These are phyloP conservation scores for Rhagonycha fulva DNA, from an alignment of 2,888 invertebrate species.

Conservation along the genomic window DNA sequence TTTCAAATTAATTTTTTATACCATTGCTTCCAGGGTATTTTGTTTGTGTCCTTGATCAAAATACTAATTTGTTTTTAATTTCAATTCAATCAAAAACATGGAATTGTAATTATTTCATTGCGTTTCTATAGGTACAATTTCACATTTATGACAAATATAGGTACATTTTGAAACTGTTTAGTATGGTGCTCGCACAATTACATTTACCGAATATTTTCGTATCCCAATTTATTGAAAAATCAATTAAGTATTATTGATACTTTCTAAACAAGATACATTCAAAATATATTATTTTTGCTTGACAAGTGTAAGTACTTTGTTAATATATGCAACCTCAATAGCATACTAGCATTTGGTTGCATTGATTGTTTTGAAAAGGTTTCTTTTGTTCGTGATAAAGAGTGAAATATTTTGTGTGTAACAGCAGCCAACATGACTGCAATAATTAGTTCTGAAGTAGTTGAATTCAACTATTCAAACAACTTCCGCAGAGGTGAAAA, in stretches of 20 bases:
- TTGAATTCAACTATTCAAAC: too few relatives aligned
- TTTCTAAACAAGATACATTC: not conserved
- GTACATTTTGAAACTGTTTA: not conserved
- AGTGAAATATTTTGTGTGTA: too few relatives aligned
- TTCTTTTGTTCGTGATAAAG: too few relatives aligned
- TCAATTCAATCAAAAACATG: not conserved
- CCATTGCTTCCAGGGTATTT: slow-evolving; percentile 2
- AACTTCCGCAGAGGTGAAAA: too few relatives aligned
- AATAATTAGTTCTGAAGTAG: too few relatives aligned
- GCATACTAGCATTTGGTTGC: too few relatives aligned
- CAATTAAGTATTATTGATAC: not conserved
- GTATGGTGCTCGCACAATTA: not conserved
- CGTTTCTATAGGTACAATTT: not conserved
- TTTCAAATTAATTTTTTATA: slow-evolving; percentile 15
- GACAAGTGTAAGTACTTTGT: too few relatives aligned
- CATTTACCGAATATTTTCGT: not conserved
- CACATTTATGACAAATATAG: not conserved
- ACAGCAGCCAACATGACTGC: too few relatives aligned
- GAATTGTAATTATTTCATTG: not conserved
- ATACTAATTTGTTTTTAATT: slow-evolving; percentile 15
- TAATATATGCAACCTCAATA: too few relatives aligned
- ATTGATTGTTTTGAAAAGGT: too few relatives aligned
- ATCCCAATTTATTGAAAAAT: not conserved
- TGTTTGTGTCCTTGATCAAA: slow-evolving; percentile 1
- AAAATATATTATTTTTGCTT: not conserved